A percentile compares a stretch with the other conserved stretches of the same genome.
These are phyloP conservation scores for Temnothorax ravouxi DNA, from an alignment of 2,888 invertebrate genomes.

Conservation along the genomic window DNA sequence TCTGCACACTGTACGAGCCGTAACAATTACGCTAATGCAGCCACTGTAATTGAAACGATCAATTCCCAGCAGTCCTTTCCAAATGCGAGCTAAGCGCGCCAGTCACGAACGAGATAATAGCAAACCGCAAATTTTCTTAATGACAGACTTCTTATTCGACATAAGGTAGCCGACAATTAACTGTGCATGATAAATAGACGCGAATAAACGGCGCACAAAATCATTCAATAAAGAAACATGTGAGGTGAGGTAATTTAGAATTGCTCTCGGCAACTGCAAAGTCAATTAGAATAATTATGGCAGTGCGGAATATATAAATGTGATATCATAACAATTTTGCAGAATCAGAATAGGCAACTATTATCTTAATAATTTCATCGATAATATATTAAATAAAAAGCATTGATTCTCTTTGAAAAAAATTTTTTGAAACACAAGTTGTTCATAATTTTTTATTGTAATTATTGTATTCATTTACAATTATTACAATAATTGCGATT, in stretches of 20 bases:
- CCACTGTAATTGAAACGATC: conserved; percentile 71
- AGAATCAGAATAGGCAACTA: not conserved
- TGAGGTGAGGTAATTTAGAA: conserved; percentile 30
- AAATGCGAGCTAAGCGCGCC: conserved; percentile 54
- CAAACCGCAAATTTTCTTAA: conserved; percentile 55
- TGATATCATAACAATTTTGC: not conserved
- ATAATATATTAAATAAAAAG: not conserved
- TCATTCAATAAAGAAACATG: conserved; percentile 32
- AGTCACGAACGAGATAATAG: conserved; percentile 70
- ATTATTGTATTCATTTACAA: not conserved
- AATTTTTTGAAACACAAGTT: not conserved
- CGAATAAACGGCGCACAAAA: conserved; percentile 28
- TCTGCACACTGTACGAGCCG: conserved; percentile 54
- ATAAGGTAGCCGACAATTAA: conserved; percentile 50
- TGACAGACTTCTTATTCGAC: conserved; percentile 55
- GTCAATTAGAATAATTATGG: conserved; percentile 15
- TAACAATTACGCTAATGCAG: conserved; percentile 67
- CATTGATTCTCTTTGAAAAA: not conserved
- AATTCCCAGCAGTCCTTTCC: conserved; percentile 64
- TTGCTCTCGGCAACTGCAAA: not conserved
- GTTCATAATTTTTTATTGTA: not conserved
- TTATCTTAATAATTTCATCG: not conserved
- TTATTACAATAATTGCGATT: not conserved
- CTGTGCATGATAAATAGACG: conserved; percentile 45
- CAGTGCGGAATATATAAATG: conserved; percentile 1